Evolutionary conservation across 2,797 vertebrate genomes (phyloP), one percentile per base, ranked within the genome.

Genomic region (Bradypodion pumilum): DNA sequence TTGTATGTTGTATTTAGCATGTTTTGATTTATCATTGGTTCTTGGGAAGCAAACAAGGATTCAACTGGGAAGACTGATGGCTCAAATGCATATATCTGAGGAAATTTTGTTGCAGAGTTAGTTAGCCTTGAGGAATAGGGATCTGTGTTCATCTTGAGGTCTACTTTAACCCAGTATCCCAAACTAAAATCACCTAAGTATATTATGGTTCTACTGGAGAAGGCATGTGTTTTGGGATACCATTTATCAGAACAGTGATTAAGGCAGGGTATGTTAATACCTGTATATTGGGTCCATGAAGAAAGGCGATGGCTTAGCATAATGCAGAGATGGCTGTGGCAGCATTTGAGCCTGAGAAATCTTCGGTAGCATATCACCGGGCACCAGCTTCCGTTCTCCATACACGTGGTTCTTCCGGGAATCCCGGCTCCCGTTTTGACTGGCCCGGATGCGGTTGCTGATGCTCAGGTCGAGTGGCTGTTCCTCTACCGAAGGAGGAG

Each of bases 211-310:
- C 52, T 2, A 23, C 9, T 35, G 59, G 25, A 27, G 10, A 15
- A 3, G 7, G 59, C 0, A 13, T 1, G 5, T 2, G 7, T 40
- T 23, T 13, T 19, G 37, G 29, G 13, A 16, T 10, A 0, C 68
- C 69, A 46, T 5, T 0, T 42, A 15, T 63, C 87, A 84, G 74
- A 46, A 56, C 83, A 68, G 52, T 0, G 2, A 78, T 88, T 92
- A 94, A 93, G 94, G 89, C 87, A 89, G 95, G 93, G 87, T 93
- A 87, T 94, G 97, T 95, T 96, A 97, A 97, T 99, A 99, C 99
- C 99, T 99, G 98, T 99, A 99, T 92, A 99, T 99, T 87, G 99
- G 99, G 94, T 99, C 99, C 98, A 99, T 99, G 97, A 99, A 99
- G 94, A 99, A 99, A 73, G 98, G 97, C 0, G 98, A 99, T 56